Conservation (phyloP, 2,888 invertebrate genomes). For the Orthosia cruda region DNA sequence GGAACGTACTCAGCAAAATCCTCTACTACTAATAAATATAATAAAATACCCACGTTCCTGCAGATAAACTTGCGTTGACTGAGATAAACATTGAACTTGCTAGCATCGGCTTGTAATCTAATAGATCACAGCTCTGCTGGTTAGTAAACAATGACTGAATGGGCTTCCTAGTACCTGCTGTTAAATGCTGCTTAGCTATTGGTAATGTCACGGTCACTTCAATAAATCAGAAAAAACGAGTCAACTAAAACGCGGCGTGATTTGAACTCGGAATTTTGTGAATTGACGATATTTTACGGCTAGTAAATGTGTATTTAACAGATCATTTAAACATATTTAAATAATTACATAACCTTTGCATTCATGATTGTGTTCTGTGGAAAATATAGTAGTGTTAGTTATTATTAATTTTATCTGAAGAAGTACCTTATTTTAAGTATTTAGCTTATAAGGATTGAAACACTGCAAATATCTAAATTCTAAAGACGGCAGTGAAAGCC, state of each 20-base stretch:
- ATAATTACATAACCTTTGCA: neutral
- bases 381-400: no score
- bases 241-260: neutral
- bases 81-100: neutral
- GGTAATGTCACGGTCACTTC: conserved; percentile 68
- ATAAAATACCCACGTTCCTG: neutral
- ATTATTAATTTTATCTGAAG: neutral
- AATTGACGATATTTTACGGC: neutral
- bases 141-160: conserved; percentile 47
- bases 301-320: neutral
- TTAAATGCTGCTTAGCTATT: conserved; percentile 22
- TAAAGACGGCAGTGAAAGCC: neutral
- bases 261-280: neutral
- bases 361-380: no score
- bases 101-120: conserved; percentile 42
- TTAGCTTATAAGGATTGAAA: neutral
- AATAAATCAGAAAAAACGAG: conserved; percentile 12
- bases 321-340: neutral
- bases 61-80: conserved; percentile 2
- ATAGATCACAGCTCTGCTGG: conserved; percentile 55
- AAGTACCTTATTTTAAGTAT: neutral
- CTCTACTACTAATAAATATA: neutral
- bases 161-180: conserved; percentile 39
- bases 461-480: neutral
- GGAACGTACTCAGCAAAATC: neutral